Evolutionary conservation across 2,113 vertebrate genomes (phyloP), one percentile per base, ranked within the genome.

Genomic region (Seriola dumerili): DNA sequence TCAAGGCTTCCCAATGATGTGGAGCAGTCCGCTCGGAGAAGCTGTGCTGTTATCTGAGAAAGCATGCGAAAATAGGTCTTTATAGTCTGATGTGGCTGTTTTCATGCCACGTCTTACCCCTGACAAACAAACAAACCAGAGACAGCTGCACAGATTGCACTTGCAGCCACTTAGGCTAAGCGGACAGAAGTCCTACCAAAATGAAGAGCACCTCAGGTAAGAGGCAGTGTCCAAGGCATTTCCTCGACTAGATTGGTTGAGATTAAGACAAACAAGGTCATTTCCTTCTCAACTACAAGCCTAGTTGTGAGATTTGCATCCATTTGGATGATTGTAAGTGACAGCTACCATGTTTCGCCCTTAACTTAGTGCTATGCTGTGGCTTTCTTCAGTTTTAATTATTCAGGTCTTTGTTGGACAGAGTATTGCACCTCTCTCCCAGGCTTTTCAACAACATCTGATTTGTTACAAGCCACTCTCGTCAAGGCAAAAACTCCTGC

Each of bases 261-360:
- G 82, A 88, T 88, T 57, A 72, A 85, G 78, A 87, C 80, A 81
- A 89, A 89, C 85, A 91, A 73, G 68, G 57, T 54, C 7, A 29
- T 74, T 83, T 87, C 58, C 67, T 23, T 68, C 72, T 48, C 29
- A 48, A 66, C 78, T 81, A 91, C 89, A 90, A 72, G 81, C 82
- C 36, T 68, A 76, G 78, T 80, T 89, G 85, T 92, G 89, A 92
- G 85, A 89, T 90, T 87, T 89, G 90, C 88, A 83, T 88, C 84
- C 91, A 90, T 90, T 91, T 87, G 86, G 79, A 72, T 90, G 85
- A 93, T 91, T 76, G 52, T 80, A 91, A 92, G 91, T 93, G 93
- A 91, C 93, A 93, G 86, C 86, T 59, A 85, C 80, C 89, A 71
- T 93, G 91, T 92, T 88, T 78, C n/a, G n/a, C 80, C 84, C 82